These are phyloP conservation scores for Vulpes vulpes DNA, from an alignment of 2,113 vertebrate genomes.

Conservation along the genomic window DNA sequence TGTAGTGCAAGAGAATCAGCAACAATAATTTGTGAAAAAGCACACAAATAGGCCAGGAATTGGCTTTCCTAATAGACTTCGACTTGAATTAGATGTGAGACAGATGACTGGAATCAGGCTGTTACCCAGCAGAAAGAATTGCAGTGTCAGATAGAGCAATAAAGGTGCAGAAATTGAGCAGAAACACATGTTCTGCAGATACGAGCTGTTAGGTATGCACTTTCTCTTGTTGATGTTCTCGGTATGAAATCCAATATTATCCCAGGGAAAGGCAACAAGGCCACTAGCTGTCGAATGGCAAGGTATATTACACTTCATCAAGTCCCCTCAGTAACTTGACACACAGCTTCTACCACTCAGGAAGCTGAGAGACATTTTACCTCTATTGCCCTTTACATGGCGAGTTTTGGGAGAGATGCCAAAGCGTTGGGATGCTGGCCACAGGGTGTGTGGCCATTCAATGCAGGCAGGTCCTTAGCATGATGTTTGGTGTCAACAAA, in stretches of 20 bases:
- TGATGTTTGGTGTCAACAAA: rapidly evolving
- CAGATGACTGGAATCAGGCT: neutral
- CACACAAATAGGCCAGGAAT: neutral
- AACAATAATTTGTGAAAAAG: neutral
- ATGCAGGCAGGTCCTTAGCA: too few relatives aligned
- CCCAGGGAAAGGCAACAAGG: slow-evolving; percentile 2
- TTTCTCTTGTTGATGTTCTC: slow-evolving; percentile 34
- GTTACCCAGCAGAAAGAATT: neutral
- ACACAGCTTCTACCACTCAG: neutral
- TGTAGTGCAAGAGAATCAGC: neutral
- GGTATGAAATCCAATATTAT: slow-evolving; percentile 32
- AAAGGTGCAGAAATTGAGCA: slow-evolving; percentile 48
- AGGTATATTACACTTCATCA: neutral
- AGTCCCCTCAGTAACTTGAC: neutral
- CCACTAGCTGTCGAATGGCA: neutral
- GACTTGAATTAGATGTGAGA: slow-evolving; percentile 58
- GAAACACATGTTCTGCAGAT: slow-evolving; percentile 52
- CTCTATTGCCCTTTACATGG: rapidly evolving
- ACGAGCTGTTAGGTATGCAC: neutral
- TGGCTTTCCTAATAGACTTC: slow-evolving; percentile 50
- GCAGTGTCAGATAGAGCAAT: neutral
- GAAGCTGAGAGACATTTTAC: neutral
- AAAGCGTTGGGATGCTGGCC: neutral
- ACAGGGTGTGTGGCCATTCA: neutral
- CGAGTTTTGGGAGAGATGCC: neutral